Conservation (phyloP, 2,797 vertebrate genomes). For the Rhynchotus rufescens region DNA sequence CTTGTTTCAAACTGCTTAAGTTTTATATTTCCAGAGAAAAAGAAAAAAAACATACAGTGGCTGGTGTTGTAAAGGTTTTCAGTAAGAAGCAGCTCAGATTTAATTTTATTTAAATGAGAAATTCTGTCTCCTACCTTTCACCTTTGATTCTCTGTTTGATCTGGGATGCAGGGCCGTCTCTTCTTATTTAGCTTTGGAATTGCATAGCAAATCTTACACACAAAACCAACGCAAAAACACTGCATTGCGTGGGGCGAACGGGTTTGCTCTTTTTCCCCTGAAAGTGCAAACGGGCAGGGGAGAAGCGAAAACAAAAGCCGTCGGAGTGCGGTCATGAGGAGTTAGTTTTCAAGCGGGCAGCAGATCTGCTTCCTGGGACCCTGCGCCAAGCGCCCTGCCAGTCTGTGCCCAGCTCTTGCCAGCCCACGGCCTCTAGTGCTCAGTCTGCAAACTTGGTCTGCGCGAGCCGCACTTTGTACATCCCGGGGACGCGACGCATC, state of each 20-base stretch:
- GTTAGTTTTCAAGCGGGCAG: conserved; percentile 41
- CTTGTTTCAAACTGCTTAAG: conserved; percentile 27
- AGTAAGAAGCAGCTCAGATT: conserved; percentile 22
- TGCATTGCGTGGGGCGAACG: conserved; percentile 33
- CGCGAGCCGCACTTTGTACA: conserved; percentile 57
- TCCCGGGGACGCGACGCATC: conserved; percentile 41
- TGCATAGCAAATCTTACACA: conserved; percentile 70
- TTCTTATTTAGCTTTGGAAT: conserved; percentile 60
- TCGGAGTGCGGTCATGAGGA: not conserved
- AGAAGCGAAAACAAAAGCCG: not conserved
- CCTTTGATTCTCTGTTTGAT: conserved; percentile 55
- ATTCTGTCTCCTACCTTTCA: conserved; percentile 72
- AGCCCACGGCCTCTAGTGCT: conserved; percentile 25
- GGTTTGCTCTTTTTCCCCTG: not conserved
- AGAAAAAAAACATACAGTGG: conserved; percentile 21
- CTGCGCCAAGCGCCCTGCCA: not conserved
- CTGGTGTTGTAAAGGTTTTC: conserved; percentile 11
- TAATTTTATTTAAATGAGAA: conserved; percentile 42
- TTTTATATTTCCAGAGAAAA: conserved; percentile 35
- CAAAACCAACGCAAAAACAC: conserved; percentile 51
- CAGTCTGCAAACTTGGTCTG: conserved; percentile 44
- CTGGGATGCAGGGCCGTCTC: conserved; percentile 35
- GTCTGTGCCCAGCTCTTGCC: conserved; percentile 2
- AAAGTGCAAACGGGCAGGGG: not conserved
- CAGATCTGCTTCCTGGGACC: not conserved